Evolutionary conservation across 2,888 invertebrate genomes (phyloP), one percentile per base, ranked within the genome.

Genomic region (Coremacera marginata): DNA sequence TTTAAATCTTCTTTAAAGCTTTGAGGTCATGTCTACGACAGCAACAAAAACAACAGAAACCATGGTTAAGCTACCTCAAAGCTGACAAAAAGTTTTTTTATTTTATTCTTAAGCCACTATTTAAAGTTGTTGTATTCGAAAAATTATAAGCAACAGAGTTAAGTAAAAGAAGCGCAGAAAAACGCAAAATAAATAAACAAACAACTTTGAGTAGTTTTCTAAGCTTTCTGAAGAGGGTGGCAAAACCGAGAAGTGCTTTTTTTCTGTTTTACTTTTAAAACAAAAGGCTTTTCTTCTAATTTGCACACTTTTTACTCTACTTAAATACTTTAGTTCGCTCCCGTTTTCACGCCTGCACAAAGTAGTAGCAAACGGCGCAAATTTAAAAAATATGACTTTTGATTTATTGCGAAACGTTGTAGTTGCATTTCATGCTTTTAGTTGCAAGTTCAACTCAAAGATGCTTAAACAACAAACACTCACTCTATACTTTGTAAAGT

Each of bases 21-120:
- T 57, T 70, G 73, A 75, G 37, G 75, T 77, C 79, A 75, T 55
- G 77, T 77, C 77, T 57, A 79, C 65, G 70, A 52, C 52, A 79
- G 37, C 14, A 16, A n/a, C 71, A 52, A 31, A 31, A 75, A 16
- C 25, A 25, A n/a, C n/a, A n/a, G n/a, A n/a, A 70, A 76, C 5
- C 25, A 60, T 25, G 7, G 51, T 70, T n/a, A 52, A 49, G 70
- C 31, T 34, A 16, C 19, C 22, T 27, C n/a, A 34, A 65, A 34
- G 55, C 27, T 70, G 51, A 70, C 70, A 70, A 70, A 25, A 70
- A 49, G 27, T 52, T 27, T 70, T 49, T 52, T 52, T 16, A 22
- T 70, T 31, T 44, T 25, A 16, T 70, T 70, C 16, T 25, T 52
- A 22, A 68, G 55, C 31, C 31, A 62, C 62, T 16, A 62, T 31